These are phyloP conservation scores for Coleophora flavipennella DNA, from an alignment of 2,888 invertebrate species.

Conservation along the genomic window DNA sequence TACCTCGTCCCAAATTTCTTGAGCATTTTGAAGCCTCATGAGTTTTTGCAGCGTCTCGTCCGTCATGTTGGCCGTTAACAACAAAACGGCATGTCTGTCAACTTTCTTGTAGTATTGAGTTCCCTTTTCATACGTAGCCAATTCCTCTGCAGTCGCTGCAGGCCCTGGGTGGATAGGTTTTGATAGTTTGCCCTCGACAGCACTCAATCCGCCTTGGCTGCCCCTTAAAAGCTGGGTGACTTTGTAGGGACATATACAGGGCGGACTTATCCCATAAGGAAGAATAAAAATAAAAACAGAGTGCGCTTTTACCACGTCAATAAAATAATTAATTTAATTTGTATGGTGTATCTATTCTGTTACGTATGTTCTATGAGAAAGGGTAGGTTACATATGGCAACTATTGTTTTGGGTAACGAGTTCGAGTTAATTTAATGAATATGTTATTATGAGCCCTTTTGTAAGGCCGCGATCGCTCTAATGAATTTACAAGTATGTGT, in stretches of 20 bases:
- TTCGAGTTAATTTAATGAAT: too few species aligned
- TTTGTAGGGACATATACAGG: neutral
- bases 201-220: neutral
- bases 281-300: too few species aligned
- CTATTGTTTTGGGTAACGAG: too few species aligned
- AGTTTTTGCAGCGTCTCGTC: conserved; percentile 8
- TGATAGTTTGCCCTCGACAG: neutral
- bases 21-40: conserved; percentile 6
- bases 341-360: too few species aligned
- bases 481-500: too few species aligned
- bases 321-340: too few species aligned
- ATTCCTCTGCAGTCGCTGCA: neutral
- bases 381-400: too few species aligned
- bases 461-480: too few species aligned
- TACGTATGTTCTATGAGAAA: too few species aligned
- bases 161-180: neutral
- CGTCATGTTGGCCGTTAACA: conserved; percentile 7
- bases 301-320: too few species aligned
- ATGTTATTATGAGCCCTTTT: too few species aligned
- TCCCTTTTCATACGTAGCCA: neutral
- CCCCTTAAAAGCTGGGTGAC: neutral
- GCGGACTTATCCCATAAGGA: too few species aligned
- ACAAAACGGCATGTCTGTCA: conserved; percentile 5
- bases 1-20: conserved; percentile 7
- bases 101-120: neutral